Base-by-base conservation (phyloP, 2,797 vertebrate genomes). In the Calcarius lapponicus region DNA sequence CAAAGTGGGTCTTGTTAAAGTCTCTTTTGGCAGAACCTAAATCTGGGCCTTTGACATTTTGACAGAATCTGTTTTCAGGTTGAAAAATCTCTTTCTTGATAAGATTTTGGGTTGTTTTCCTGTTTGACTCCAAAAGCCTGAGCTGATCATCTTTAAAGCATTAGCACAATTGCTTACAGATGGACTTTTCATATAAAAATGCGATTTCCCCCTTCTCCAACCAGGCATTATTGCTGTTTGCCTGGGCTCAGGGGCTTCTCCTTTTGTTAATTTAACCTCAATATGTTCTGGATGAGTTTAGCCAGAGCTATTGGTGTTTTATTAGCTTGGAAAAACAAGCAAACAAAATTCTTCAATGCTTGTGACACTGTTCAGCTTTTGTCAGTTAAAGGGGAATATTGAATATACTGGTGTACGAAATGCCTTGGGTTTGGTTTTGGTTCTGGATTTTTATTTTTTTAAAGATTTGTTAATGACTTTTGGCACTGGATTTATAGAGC, bases 151-250 rank as follows among this genome's bases (percentile, higher is more conserved):
- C 80, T 96, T 93, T 89, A 93, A 90, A 92, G 76, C 89, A 73
- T 94, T 80, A 94, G 57, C 84, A 70, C 76, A 91, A 84, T 86
- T 96, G 72, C 92, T 92, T 88, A 17, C 94, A 94, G 88, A 93
- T 86, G 90, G 66, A 48, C 48, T 60, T 74, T 51, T 38, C 62
- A 19, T 47, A 57, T 47, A 54, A 88, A 84, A 48, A 61, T 12
- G 13, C 28, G 15, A 48, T 75, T 95, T 89, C 26, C 24, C 32
- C 25, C n/a, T 66, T 80, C 26, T 64, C 51, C n/a, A 87, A 43
- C 5, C 50, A 28, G 31, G 51, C 9, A 4, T 19, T 67, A 43
- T 82, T 88, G 67, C 75, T 90, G 40, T 57, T 94, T 91, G 67
- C 67, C 58, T 34, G 74, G 76, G 78, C 45, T 82, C 73, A 50